These are phyloP conservation scores for Oenanthe melanoleuca DNA, from an alignment of 2,113 vertebrate genomes.

Conservation along the genomic window DNA sequence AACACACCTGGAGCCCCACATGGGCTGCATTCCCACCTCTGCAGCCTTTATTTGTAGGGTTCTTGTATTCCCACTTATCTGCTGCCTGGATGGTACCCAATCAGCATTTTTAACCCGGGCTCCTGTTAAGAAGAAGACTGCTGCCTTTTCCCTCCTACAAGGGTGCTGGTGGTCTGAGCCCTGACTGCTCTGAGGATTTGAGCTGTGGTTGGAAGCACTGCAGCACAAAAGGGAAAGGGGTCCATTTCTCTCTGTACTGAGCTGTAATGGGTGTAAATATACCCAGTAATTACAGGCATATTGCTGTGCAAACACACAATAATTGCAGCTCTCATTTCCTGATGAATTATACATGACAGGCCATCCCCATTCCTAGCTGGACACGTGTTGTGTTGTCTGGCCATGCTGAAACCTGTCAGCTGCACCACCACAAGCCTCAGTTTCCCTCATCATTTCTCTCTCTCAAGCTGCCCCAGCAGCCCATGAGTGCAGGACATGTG, in stretches of 20 bases:
- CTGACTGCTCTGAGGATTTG: fast-evolving
- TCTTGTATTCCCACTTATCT: neutral
- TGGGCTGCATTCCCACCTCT: neutral
- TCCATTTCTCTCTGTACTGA: neutral
- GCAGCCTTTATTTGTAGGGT: neutral
- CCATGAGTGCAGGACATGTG: fast-evolving
- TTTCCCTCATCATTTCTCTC: neutral
- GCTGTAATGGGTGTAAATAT: neutral
- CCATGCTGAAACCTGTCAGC: neutral
- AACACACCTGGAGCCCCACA: fast-evolving
- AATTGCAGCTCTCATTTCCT: neutral
- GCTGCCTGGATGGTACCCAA: neutral
- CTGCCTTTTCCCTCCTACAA: neutral
- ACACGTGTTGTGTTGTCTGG: neutral
- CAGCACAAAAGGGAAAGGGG: neutral
- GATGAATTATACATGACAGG: fast-evolving
- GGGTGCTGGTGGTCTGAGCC: neutral
- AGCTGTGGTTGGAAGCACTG: neutral
- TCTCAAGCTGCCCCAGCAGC: neutral
- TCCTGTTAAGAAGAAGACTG: neutral
- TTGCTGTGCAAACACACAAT: neutral
- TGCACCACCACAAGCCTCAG: neutral
- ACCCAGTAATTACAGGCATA: neutral
- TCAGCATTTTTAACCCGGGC: neutral
- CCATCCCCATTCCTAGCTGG: neutral